A percentile compares a stretch with the other conserved stretches of the same genome.
These are phyloP conservation scores for Mungos mungo DNA, from an alignment of 2,113 vertebrate species.

Conservation along the genomic window DNA sequence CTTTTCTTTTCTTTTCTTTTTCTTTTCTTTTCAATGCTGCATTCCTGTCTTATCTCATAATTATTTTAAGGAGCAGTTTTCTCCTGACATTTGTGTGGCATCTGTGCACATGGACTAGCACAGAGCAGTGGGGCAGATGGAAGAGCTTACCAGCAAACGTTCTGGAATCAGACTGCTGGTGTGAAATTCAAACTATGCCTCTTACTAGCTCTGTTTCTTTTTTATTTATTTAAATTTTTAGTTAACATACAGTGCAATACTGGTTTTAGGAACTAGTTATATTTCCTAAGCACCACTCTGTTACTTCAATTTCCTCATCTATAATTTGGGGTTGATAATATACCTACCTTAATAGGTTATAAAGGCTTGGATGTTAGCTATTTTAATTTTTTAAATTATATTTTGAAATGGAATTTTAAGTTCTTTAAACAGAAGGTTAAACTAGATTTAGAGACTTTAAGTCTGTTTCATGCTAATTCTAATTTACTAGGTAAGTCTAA, in stretches of 20 bases:
- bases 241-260: too few relatives aligned
- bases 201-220: background rate
- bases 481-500: slow-evolving; percentile 40
- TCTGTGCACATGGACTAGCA: background rate
- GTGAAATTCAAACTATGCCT: slow-evolving; percentile 32
- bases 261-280: background rate
- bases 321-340: background rate
- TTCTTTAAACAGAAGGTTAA: slow-evolving; percentile 9
- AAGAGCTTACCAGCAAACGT: background rate
- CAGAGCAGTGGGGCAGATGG: background rate
- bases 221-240: too few relatives aligned
- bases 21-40: background rate
- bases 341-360: background rate
- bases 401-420: slow-evolving; percentile 41
- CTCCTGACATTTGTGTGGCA: background rate
- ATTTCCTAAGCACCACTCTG: background rate
- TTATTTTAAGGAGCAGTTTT: slow-evolving; percentile 7
- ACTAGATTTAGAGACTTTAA: slow-evolving; percentile 5
- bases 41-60: background rate
- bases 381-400: background rate
- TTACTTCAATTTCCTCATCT: background rate
- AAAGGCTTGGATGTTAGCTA: background rate
- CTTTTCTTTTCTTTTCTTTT: background rate
- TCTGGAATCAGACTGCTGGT: background rate
- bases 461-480: background rate